Conservation (phyloP, 92 coral and sea anemone genomes). For the Micromussa lordhowensis region DNA sequence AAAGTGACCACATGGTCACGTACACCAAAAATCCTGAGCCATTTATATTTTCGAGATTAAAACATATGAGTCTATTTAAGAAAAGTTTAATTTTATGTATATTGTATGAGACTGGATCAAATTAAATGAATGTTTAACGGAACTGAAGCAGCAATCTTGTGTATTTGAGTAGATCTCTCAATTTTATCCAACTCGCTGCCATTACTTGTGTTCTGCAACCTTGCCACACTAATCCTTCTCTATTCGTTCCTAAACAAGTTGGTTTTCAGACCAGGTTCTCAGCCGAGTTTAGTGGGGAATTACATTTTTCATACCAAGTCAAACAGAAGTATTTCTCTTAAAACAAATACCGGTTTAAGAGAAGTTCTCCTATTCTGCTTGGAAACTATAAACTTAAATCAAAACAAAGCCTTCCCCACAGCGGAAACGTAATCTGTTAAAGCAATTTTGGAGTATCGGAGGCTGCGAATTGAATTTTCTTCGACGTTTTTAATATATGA, state of each 20-base stretch:
- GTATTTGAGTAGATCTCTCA: no score
- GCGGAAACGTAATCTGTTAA: constrained; percentile 37
- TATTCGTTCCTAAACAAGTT: no score
- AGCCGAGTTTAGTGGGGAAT: no score
- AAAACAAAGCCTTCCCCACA: constrained; percentile 12
- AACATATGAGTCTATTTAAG: background rate
- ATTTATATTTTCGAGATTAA: background rate
- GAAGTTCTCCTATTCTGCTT: background rate
- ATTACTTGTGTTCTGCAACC: no score
- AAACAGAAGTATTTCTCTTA: background rate
- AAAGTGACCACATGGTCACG: constrained; percentile 22
- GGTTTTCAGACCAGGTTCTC: background rate
- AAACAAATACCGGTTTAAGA: background rate
- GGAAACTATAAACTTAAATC: background rate
- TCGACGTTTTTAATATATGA: background rate
- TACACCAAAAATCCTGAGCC: background rate
- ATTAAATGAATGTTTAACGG: background rate
- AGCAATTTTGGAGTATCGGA: background rate
- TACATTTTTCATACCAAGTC: background rate
- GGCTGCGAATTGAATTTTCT: background rate
- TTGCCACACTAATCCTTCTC: no score
- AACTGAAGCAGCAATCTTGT: no score
- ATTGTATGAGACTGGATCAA: background rate
- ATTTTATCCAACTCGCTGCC: no score
- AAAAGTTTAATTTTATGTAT: background rate